Base-by-base conservation (phyloP, 2,113 vertebrate species). In the Oenanthe oenanthe region DNA sequence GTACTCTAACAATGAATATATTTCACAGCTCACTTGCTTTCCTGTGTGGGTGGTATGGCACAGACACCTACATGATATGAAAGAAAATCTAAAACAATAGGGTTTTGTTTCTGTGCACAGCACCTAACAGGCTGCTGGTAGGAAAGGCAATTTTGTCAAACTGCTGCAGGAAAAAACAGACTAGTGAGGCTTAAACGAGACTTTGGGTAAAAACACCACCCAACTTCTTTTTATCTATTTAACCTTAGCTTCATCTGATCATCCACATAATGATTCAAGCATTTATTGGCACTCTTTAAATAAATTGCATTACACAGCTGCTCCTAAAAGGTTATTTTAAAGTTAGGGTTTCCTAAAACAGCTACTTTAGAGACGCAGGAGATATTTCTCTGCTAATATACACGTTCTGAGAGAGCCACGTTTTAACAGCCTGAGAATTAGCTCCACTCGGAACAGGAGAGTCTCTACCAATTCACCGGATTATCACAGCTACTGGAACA, bases 1-100 rank as follows among this genome's bases (percentile, higher is more conserved):
- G 97, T 97, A 97, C 98, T 98, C 98, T 97, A 98, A 98, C 98
- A 98, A 99, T 99, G 98, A 98, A 98, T 99, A 98, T 98, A 99
- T 99, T 99, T 99, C 98, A 99, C 98, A 98, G 98, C 98, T 98
- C 98, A 98, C 98, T 98, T 98, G 98, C 97, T 98, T 97, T 98
- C 97, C 98, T 98, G 98, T 97, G 98, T 98, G 98, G 98, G 98
- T 98, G 98, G 98, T 94, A 97, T 95, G 95, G 98, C 96, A 98
- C 19, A 98, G 98, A 98, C 98, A 98, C 98, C 98, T 98, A 98
- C 98, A 98, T 96, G 97, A 97, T 97, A 98, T 97, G 97, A 98
- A 98, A 98, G 97, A 97, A 97, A 98, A 98, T 98, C 98, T 98
- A 98, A 98, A 97, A 98, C 98, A 98, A 98, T 98, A 97, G 97